Evolutionary conservation across 2,113 vertebrate genomes (phyloP), one percentile per base, ranked within the genome.

Genomic region (Noturus placidus): DNA sequence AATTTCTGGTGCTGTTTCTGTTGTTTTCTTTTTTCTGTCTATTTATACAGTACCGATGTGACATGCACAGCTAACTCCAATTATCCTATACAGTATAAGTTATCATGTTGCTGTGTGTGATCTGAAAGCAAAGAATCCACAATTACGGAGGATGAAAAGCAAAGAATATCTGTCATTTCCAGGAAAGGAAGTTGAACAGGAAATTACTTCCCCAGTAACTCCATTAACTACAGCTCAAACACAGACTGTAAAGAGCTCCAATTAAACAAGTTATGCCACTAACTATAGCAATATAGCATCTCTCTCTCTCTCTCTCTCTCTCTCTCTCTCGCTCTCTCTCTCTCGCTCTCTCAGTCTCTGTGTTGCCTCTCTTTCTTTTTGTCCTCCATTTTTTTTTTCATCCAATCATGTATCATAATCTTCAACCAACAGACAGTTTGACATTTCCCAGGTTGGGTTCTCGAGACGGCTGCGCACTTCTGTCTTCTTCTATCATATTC

Each of bases 151-250:
- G 35, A 74, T 22, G 19, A 25, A 74, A 74, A 74, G 20, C 1
- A 42, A 74, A 42, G 20, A 22, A 19, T 33, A 35, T 70, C 30
- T 70, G 17, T 70, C 15, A 17, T 19, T 70, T 70, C 30, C 35
- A 22, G 42, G 35, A 74, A 74, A 46, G 22, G 6, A 54, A 94
- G 92, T 94, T 92, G 93, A 95, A 93, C 90, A 91, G 89, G 93
- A 93, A 95, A 95, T 96, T 94, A 95, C 94, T 95, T 96, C 94
- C 95, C 94, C 94, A 94, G 96, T 96, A 96, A 96, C 95, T 94
- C 15, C 67, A 35, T 70, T 35, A 70, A 95, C 94, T 92, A 94
- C 92, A 93, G 94, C 92, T 93, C 92, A 42, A 1, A 0, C 70
- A 1, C 35, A 11, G 3, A 11, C 72, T 42, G 10, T 38, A 11